Evolutionary conservation across 2,888 invertebrate species (phyloP).

Genomic region (Conistra vaccinii): DNA sequence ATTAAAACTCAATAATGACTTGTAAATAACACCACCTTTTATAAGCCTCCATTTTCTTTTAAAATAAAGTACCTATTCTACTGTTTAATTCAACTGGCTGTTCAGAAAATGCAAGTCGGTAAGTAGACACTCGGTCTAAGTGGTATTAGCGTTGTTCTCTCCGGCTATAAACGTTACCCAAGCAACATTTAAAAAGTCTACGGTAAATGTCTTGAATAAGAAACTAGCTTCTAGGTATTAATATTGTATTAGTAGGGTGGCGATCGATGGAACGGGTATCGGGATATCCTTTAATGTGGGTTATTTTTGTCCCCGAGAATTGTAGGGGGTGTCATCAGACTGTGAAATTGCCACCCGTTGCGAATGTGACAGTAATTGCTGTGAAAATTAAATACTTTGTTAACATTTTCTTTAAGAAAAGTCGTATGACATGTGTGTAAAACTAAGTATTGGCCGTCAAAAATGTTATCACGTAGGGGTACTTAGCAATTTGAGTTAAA

Average conservation of each 20-base stretch:
- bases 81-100: constrained; percentile 61
- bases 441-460: neutral
- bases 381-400: neutral
- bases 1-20: constrained; percentile 13
- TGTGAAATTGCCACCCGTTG: neutral
- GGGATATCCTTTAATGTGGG: constrained; percentile 11
- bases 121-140: constrained; percentile 65
- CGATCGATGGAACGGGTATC: constrained; percentile 24
- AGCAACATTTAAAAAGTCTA: constrained; percentile 63
- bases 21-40: constrained; percentile 17
- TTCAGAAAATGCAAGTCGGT: constrained; percentile 65
- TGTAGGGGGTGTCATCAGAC: neutral
- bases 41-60: constrained; percentile 39
- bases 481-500: neutral
- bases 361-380: constrained; percentile 4
- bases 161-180: constrained; percentile 62
- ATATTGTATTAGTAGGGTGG: constrained; percentile 40
- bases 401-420: neutral
- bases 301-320: constrained; percentile 14
- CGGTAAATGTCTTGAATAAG: constrained; percentile 56
- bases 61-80: constrained; percentile 35
- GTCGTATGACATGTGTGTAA: neutral
- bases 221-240: constrained; percentile 33
- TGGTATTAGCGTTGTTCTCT: constrained; percentile 63
- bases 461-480: neutral